Base-by-base conservation (phyloP, 2,797 vertebrate species). In the Acipenser ruthenus region DNA sequence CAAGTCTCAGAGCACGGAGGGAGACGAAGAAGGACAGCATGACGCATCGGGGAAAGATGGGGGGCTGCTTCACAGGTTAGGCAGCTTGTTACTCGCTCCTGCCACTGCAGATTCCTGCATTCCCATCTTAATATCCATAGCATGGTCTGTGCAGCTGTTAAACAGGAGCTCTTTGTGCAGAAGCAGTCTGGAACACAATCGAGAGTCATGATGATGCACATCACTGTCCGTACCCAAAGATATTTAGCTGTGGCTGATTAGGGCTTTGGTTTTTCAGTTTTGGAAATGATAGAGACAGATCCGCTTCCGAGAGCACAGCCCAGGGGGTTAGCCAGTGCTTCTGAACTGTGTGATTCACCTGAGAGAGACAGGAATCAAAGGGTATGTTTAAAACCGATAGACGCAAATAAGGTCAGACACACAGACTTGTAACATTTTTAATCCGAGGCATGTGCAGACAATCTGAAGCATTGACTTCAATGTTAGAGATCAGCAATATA, bases 41-140 rank as follows among this genome's bases (percentile, higher is more conserved):
- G 91, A 93, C 55, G 75, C 68, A 6, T 83, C 85, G 6, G 84
- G 82, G 64, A 92, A 82, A 77, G 94, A 97, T 59, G 68, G 60
- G 0, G 88, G 91, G 66, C 94, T 94, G 75, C 85, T 92, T 9
- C 88, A 84, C 86, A 93, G 96, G 96, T 98, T 72, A 81, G 78
- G 70, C 75, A 78, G 70, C 53, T 48, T 12, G n/a, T 51, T 50
- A 77, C 68, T 51, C 59, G 65, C 23, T 58, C 49, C 8, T 23
- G 37, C 18, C 7, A 55, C n/a, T 23, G 52, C 50, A 9, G 9
- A 51, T 50, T 52, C 50, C 10, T 7, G 59, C n/a, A 4, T 52
- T 10, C 53, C 55, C 23, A 12, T 7, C 15, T 37, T 62, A 12
- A 51, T 55, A 37, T 37, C 37, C 37, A 37, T 37, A 37, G 37